Conservation (phyloP, 2,888 invertebrate species). For the Trichacis sp. region DNA sequence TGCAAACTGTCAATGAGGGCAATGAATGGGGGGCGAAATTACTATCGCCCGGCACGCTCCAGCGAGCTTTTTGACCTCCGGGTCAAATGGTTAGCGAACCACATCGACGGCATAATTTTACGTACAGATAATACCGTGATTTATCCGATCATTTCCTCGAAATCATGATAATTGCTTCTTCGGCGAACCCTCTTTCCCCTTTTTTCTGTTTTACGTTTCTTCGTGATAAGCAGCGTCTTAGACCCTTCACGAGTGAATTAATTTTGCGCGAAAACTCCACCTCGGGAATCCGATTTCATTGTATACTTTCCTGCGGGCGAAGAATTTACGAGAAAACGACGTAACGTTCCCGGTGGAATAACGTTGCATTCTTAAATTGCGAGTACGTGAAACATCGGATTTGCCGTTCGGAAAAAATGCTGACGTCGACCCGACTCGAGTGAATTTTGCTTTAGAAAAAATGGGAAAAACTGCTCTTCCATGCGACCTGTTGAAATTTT, state of each 20-base stretch:
- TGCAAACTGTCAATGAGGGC: slow-evolving; percentile 26
- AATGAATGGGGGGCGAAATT: slow-evolving; percentile 40
- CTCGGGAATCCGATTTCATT: neutral
- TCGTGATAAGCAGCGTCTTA: no score
- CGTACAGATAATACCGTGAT: slow-evolving; percentile 39
- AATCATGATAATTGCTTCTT: slow-evolving; percentile 40
- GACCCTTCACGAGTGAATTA: neutral
- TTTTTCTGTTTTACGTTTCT: no score
- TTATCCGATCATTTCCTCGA: slow-evolving; percentile 36
- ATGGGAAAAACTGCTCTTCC: neutral
- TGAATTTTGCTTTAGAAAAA: neutral
- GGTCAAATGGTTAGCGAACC: slow-evolving; percentile 34
- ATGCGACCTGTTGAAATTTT: neutral
- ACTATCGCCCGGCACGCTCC: slow-evolving; percentile 37
- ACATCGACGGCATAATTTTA: slow-evolving; percentile 44
- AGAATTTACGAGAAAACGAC: no score
- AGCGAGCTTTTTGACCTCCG: slow-evolving; percentile 38
- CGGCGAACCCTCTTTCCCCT: slow-evolving; percentile 21
- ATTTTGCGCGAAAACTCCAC: neutral
- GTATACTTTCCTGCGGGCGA: no score
- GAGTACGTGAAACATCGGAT: neutral
- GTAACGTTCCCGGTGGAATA: no score
- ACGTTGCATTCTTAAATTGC: no score
- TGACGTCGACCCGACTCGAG: neutral
- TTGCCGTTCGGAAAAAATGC: neutral